Conservation (phyloP, 2,113 vertebrate genomes). For the Glaucidium brasilianum region DNA sequence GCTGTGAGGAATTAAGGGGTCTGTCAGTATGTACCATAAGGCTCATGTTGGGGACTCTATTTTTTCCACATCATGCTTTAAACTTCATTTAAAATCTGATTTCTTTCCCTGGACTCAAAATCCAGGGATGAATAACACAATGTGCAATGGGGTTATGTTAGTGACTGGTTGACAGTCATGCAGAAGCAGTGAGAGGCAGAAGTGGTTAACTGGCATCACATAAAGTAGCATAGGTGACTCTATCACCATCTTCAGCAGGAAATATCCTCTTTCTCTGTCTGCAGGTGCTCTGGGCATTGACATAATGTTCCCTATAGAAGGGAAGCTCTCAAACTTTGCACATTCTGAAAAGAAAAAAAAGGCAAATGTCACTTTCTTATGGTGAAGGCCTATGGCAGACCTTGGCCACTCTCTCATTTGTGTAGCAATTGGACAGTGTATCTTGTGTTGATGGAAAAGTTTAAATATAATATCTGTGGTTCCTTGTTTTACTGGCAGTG, state of each 20-base stretch:
- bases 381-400: not conserved
- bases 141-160: not conserved
- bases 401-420: not conserved
- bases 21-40: slow-evolving; percentile 44
- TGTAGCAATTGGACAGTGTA: not conserved
- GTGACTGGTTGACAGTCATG: not conserved
- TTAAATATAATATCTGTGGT: not conserved
- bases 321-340: not conserved
- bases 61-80: slow-evolving; percentile 26
- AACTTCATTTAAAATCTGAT: slow-evolving; percentile 11
- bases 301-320: not conserved
- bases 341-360: not conserved
- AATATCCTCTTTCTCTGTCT: not conserved
- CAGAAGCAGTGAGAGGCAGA: not conserved
- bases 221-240: not conserved
- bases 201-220: not conserved
- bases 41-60: slow-evolving; percentile 33
- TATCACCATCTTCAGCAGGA: not conserved
- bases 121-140: not conserved
- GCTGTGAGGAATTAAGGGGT: slow-evolving; percentile 56
- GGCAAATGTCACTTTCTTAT: not conserved
- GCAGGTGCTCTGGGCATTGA: not conserved
- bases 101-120: slow-evolving; percentile 13
- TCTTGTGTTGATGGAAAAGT: not conserved
- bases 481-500: not conserved